Evolutionary conservation across 2,113 vertebrate genomes (phyloP).

Genomic region (Oncorhynchus clarkii): DNA sequence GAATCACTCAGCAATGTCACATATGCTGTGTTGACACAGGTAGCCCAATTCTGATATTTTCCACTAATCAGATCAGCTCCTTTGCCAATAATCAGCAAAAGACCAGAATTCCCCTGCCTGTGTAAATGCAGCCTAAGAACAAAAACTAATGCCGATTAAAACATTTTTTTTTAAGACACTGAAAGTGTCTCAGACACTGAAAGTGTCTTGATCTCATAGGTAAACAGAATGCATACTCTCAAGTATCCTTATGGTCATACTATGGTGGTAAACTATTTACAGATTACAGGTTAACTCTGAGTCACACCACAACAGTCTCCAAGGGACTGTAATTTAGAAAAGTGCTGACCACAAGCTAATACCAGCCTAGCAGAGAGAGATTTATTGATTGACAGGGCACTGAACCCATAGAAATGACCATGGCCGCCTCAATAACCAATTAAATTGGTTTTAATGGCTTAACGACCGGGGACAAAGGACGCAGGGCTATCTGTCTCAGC

Average conservation of each 20-base stretch:
- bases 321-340: slow-evolving; percentile 25
- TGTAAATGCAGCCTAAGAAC: neutral
- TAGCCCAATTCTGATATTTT: too few relatives aligned
- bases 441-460: slow-evolving; percentile 28
- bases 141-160: neutral
- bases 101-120: too few relatives aligned
- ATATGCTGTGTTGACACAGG: too few relatives aligned
- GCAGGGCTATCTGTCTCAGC: slow-evolving; percentile 10
- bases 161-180: too few relatives aligned
- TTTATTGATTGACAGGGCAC: slow-evolving; percentile 45
- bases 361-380: slow-evolving; percentile 25
- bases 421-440: slow-evolving; percentile 47
- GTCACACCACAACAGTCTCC: neutral
- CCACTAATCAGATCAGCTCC: too few relatives aligned
- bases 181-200: too few relatives aligned
- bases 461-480: slow-evolving; percentile 32
- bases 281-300: neutral
- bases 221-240: neutral
- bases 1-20: neutral
- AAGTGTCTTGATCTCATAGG: neutral
- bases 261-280: neutral
- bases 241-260: neutral
- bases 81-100: too few relatives aligned
- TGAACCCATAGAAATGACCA: slow-evolving; percentile 37
- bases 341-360: slow-evolving; percentile 37